Percentiles rank a stretch among this genome's conserved stretches.
Conservation (phyloP, 2,113 vertebrate genomes). For the Melierax canorus region DNA sequence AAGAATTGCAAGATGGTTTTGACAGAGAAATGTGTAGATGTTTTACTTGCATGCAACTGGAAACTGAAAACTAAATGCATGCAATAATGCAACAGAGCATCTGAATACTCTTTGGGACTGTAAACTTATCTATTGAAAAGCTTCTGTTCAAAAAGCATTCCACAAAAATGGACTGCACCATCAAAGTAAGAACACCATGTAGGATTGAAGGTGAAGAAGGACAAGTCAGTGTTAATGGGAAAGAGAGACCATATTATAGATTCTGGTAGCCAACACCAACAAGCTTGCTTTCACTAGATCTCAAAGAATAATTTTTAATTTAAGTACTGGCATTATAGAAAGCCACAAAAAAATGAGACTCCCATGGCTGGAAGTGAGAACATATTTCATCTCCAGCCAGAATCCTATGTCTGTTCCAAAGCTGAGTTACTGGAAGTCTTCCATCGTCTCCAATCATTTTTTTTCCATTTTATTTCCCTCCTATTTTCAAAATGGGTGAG, state of each 20-base stretch:
- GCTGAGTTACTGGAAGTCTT: not conserved
- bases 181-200: not conserved
- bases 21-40: not conserved
- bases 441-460: not conserved
- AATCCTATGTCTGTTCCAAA: not conserved
- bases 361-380: not conserved
- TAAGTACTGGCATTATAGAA: not conserved
- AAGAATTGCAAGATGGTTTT: not conserved
- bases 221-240: not conserved
- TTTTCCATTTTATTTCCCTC: not conserved
- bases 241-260: not conserved
- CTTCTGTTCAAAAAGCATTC: not conserved
- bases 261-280: conserved; percentile 17
- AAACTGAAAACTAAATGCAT: not conserved
- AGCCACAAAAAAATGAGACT: not conserved
- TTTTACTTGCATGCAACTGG: not conserved
- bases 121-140: not conserved
- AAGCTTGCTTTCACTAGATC: conserved; percentile 27
- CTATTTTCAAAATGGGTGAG: not conserved
- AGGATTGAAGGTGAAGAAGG: not conserved
- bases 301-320: conserved; percentile 32
- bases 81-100: not conserved
- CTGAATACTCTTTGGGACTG: not conserved
- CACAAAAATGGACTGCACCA: not conserved
- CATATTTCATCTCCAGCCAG: conserved; percentile 6